Evolutionary conservation across 2,113 vertebrate genomes (phyloP).

Genomic region (Accipiter virgatus): DNA sequence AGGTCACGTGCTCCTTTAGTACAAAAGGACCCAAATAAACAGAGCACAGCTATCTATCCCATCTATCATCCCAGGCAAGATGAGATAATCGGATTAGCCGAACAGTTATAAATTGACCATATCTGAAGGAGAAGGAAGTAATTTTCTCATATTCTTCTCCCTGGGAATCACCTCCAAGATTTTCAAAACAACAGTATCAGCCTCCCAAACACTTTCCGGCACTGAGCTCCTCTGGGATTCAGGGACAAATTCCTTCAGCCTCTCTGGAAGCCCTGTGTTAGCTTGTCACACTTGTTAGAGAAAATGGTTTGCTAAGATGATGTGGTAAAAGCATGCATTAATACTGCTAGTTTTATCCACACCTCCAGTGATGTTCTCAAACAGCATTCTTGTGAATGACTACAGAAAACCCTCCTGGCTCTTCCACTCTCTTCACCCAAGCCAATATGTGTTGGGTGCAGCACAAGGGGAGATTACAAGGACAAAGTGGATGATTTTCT

Average conservation of each 20-base stretch:
- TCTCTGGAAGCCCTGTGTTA: neutral
- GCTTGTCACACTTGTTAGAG: neutral
- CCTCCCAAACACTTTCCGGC: neutral
- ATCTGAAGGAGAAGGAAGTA: neutral
- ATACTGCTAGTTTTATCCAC: neutral
- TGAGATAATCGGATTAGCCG: neutral
- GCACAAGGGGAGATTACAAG: neutral
- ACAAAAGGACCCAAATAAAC: neutral
- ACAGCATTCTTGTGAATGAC: neutral
- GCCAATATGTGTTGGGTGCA: fast-evolving
- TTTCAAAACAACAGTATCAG: neutral
- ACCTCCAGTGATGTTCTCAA: neutral
- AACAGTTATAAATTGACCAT: neutral
- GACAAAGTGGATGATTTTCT: neutral
- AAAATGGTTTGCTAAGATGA: neutral
- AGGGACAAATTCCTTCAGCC: neutral
- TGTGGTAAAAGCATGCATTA: neutral
- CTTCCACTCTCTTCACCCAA: neutral
- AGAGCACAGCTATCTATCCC: neutral
- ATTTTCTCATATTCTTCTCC: conserved; percentile 19
- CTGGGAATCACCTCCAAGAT: neutral
- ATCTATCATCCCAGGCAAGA: neutral
- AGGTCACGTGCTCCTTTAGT: neutral
- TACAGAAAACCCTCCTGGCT: neutral
- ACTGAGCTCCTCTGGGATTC: neutral